Percentiles rank a stretch among this genome's conserved stretches.
These are phyloP conservation scores for Apodemus sylvaticus DNA, from an alignment of 2,113 vertebrate genomes.

Conservation along the genomic window DNA sequence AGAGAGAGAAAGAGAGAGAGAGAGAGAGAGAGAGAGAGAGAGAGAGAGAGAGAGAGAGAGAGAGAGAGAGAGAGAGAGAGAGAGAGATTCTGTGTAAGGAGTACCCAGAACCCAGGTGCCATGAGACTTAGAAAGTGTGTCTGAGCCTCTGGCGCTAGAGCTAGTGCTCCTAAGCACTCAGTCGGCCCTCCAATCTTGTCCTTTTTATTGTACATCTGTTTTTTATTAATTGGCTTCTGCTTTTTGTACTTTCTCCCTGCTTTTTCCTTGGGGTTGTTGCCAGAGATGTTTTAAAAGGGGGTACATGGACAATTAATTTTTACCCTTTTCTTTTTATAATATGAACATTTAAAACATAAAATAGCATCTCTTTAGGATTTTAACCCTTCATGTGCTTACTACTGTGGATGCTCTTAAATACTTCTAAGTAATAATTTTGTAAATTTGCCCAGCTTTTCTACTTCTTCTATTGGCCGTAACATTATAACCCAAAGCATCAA, in stretches of 20 bases:
- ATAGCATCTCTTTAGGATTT: neutral
- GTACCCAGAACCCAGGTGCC: too few species aligned
- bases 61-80: too few species aligned
- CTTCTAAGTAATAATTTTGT: neutral
- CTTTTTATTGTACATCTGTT: neutral
- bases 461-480: neutral
- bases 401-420: neutral
- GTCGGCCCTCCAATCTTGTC: too few species aligned
- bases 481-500: neutral
- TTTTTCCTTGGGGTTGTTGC: neutral
- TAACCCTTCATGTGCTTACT: slow-evolving; percentile 7
- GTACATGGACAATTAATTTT: neutral
- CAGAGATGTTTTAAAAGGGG: neutral
- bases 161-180: too few species aligned
- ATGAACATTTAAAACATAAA: neutral
- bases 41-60: too few species aligned
- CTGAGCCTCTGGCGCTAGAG: too few species aligned
- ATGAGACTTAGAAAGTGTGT: too few species aligned
- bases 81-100: neutral
- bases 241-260: neutral
- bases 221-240: neutral
- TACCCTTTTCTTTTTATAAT: slow-evolving; percentile 4
- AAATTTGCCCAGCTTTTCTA: neutral
- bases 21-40: too few species aligned
- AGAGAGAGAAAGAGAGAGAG: too few species aligned